Conservation (phyloP, 2,888 invertebrate species). For the Drosophila melanocephala region DNA sequence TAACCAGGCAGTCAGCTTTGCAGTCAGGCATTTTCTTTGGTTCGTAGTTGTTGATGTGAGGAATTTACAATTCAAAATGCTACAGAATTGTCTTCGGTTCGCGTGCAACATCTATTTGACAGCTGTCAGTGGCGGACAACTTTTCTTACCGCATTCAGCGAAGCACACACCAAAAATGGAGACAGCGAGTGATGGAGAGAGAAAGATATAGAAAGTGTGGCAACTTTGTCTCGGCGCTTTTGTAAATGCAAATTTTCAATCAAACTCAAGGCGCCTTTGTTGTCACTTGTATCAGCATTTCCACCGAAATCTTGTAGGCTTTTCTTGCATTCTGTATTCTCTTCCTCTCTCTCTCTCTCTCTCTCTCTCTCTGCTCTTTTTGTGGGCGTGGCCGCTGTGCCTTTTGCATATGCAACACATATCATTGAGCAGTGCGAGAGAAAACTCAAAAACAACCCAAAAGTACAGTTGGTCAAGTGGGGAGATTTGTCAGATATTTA, state of each 20-base stretch:
- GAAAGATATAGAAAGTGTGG: background rate
- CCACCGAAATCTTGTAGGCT: conserved; percentile 64
- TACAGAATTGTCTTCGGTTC: conserved; percentile 71
- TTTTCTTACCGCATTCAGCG: conserved; percentile 51
- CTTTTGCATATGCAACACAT: conserved; percentile 72
- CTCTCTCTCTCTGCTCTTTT: background rate
- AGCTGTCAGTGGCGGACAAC: conserved; percentile 68
- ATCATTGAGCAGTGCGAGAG: conserved; percentile 32
- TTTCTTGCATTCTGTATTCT: conserved; percentile 2
- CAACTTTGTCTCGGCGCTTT: conserved; percentile 53
- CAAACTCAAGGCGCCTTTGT: conserved; percentile 59
- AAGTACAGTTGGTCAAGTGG: conserved; percentile 25
- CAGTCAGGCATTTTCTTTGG: conserved; percentile 54
- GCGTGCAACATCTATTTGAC: conserved; percentile 73
- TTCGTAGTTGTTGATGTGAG: conserved; percentile 41
- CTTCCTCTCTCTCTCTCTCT: too few species aligned
- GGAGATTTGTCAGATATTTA: background rate
- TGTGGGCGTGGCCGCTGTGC: conserved; percentile 31
- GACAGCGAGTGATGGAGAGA: background rate
- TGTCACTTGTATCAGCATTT: conserved; percentile 61
- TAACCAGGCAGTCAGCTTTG: conserved; percentile 35
- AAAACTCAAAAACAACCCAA: conserved; percentile 13
- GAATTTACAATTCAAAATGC: conserved; percentile 81
- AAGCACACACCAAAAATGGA: background rate
- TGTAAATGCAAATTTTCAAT: conserved; percentile 76